phyloP scores from a whole-genome alignment of 2,888 invertebrate genomes.

The Cordilura impudica region DNA sequence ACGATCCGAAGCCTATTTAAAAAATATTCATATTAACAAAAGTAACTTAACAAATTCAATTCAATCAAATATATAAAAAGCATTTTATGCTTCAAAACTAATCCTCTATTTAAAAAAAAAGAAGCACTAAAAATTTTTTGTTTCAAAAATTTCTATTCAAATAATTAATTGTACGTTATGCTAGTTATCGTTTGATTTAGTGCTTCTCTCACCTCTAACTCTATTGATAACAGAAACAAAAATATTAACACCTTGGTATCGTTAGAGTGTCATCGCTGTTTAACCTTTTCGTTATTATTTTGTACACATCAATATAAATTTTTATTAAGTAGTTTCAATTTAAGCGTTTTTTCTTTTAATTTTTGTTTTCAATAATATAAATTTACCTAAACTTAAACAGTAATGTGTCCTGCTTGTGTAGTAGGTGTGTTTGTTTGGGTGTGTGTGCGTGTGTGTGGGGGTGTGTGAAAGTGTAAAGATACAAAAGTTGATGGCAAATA shows the following conservation, averaged over 20 bases:
- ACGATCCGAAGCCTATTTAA: slow-evolving; percentile 74
- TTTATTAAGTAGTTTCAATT: neutral
- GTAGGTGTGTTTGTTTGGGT: too few species aligned
- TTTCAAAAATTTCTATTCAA: neutral
- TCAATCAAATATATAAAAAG: neutral
- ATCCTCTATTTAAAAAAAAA: slow-evolving; percentile 14
- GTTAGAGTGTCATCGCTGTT: neutral
- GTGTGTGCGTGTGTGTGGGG: neutral
- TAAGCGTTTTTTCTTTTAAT: neutral
- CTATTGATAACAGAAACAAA: slow-evolving; percentile 1
- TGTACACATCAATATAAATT: neutral
- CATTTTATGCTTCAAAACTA: slow-evolving; percentile 15
- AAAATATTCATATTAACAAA: slow-evolving; percentile 4
- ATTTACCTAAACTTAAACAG: neutral
- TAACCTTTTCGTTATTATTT: neutral
- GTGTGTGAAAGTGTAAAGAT: neutral
- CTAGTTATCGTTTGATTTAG: neutral
- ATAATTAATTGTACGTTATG: neutral
- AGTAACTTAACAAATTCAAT: neutral
- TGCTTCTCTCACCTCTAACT: slow-evolving; percentile 8
- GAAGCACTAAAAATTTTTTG: neutral
- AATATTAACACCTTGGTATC: neutral
- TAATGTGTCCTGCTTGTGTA: neutral
- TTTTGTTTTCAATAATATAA: neutral
- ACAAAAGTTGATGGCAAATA: slow-evolving; percentile 18